Base-by-base conservation (phyloP, 2,888 invertebrate species). In the Melikaiella ostensackeni region DNA sequence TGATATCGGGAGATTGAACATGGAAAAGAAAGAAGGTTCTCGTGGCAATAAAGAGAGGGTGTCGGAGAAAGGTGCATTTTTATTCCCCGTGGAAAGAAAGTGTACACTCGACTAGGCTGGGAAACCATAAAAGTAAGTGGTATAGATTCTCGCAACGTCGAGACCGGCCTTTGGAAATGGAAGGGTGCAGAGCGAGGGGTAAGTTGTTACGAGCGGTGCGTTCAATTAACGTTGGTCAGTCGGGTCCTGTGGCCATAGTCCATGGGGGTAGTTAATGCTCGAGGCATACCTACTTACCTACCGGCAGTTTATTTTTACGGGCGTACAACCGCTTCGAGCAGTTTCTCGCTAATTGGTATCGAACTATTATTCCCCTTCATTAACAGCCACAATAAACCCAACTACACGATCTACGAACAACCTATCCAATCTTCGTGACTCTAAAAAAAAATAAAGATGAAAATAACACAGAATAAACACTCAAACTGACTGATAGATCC, bases 271-370 rank as follows among this genome's bases (percentile, higher is more conserved):
- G 90, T 91, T 91, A 91, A 90, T 90, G 89, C 88, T 88, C 83
- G 86, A 87, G 86, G 89, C 88, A 87, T 88, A 89, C 86, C 88
- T 89, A 90, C 90, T 89, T 90, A 90, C 91, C 89, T 88, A 88
- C 84, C 76, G 88, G 89, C 86, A 89, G 90, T 91, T 91, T 91
- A 89, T 91, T 91, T 91, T 91, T 91, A 91, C 88, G 86, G 84
- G 79, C 86, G 81, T 83, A 85, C 84, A 87, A 86, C 85, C 79
- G 76, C 80, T 84, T 79, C 80, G 84, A 83, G 83, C 88, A 87
- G 88, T 89, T 89, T 88, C 86, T 87, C 86, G 88, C 89, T 91
- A 91, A 91, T 91, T 91, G 91, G 90, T 90, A 91, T 91, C 89
- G 91, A 91, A 91, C 91, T 90, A 87, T 91, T 91, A 91, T 89